Evolutionary conservation across 2,113 vertebrate species (phyloP), one percentile per base, ranked within the genome.

Genomic region (Percopsis transmontana): DNA sequence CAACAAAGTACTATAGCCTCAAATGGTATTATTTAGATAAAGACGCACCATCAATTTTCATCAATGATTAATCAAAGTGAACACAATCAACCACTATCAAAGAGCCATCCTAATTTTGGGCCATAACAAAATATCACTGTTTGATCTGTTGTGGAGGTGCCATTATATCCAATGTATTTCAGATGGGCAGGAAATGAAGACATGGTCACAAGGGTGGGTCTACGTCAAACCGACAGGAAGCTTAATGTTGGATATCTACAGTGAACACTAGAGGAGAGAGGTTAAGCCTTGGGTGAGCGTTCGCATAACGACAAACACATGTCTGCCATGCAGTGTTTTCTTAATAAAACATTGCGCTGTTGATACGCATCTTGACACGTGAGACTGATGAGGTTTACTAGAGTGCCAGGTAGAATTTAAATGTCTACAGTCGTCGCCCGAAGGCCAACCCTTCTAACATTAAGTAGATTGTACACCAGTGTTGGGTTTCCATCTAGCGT

Each of bases 181-280:
- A 88, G 85, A 84, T 91, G 87, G 82, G 75, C 58, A 85, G 70
- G 82, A 89, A 85, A 76, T 72, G 76, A 77, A 70, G 67, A 74
- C 59, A 61, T 62, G 58, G 58, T 66, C 56, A 75, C 78, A 85
- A 45, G 24, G 0, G 38, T 74, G 64, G 64, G 42, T 21, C 62
- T 16, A 41, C 64, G 78, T 81, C 57, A 76, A 52, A 74, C 62
- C 76, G 52, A 76, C 70, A 87, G 59, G 57, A 66, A 60, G 79
- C 72, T 58, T 80, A 18, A 86, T 91, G 80, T 60, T 41, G 42
- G 83, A 83, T 68, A 90, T 83, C 20, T 41, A 18, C 67, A 23
- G 16, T 16, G 42, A 78, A 83, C 70, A 74, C 83, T 85, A 73
- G 84, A 67, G 59, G 69, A 55, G 47, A 77, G 67, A 66, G 72